Evolutionary conservation across 2,113 vertebrate species (phyloP).

Genomic region (Mustela nigripes): DNA sequence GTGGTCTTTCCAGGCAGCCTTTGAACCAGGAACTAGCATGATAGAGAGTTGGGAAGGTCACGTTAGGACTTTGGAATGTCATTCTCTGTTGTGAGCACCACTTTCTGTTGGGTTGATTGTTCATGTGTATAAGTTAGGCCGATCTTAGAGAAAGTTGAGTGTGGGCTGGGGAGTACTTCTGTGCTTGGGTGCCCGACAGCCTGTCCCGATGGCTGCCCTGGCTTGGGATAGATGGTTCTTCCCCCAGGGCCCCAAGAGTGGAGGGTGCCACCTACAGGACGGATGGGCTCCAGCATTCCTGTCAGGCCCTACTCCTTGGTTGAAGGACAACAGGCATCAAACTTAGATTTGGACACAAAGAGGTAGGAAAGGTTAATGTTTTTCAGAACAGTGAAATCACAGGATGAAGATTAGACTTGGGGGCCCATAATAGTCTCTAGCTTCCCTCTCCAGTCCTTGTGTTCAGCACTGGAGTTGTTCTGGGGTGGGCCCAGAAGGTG

Average conservation of each 20-base stretch:
- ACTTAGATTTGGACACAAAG: background rate
- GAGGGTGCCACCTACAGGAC: background rate
- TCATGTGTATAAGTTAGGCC: background rate
- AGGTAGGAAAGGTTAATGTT: slow-evolving; percentile 36
- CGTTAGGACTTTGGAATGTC: background rate
- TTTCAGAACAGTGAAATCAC: background rate
- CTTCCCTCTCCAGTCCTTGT: background rate
- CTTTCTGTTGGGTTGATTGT: slow-evolving; percentile 25
- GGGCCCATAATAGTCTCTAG: background rate
- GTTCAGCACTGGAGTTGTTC: background rate
- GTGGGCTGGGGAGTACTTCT: background rate
- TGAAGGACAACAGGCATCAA: background rate
- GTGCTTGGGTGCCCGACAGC: background rate
- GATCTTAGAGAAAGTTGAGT: background rate
- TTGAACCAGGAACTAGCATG: background rate
- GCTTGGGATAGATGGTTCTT: background rate
- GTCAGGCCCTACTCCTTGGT: background rate
- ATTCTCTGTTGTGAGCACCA: background rate
- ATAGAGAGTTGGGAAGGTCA: background rate
- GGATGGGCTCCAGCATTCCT: background rate
- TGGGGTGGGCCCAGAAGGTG: background rate
- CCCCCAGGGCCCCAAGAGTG: background rate
- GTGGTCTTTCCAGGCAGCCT: background rate
- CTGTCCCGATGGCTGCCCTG: background rate
- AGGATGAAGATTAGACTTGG: background rate